Evolutionary conservation across 2,888 invertebrate genomes (phyloP).

Genomic region (Bruchidius siliquastri): DNA sequence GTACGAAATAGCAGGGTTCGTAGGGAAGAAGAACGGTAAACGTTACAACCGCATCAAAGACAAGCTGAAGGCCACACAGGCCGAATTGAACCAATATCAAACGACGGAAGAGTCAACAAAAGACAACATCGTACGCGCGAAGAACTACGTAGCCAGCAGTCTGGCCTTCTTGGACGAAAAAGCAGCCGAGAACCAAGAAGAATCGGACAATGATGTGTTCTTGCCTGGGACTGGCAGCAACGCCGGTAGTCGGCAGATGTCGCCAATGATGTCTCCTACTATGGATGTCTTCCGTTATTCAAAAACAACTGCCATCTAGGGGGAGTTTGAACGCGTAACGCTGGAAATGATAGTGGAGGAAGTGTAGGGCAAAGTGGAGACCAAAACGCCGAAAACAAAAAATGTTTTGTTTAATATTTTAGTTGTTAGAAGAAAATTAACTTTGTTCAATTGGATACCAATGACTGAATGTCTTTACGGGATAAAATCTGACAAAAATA

Average conservation of each 20-base stretch:
- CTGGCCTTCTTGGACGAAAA: constrained; percentile 29
- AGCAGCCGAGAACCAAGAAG: constrained; percentile 16
- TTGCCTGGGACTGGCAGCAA: constrained; percentile 13
- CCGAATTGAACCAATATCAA: constrained; percentile 16
- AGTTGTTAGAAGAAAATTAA: too few species aligned
- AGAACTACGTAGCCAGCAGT: constrained; percentile 26
- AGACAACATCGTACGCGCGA: constrained; percentile 24
- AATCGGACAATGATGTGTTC: constrained; percentile 23
- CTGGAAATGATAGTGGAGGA: too few species aligned
- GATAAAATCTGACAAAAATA: too few species aligned
- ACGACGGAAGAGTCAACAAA: constrained; percentile 21
- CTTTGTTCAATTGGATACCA: too few species aligned
- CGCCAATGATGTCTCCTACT: constrained; percentile 3
- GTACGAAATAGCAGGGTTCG: constrained; percentile 23
- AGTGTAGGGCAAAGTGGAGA: too few species aligned
- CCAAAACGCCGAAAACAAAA: too few species aligned
- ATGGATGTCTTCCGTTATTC: background rate
- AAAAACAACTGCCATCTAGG: constrained; percentile 22
- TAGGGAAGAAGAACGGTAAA: constrained; percentile 24
- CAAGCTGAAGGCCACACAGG: constrained; percentile 16
- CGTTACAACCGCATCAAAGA: constrained; percentile 25
- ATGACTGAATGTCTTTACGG: too few species aligned
- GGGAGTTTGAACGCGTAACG: background rate
- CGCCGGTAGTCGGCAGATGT: background rate
- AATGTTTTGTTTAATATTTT: too few species aligned